These are phyloP conservation scores for Ammodytes marinus DNA, from an alignment of 2,113 vertebrate species.

Conservation along the genomic window DNA sequence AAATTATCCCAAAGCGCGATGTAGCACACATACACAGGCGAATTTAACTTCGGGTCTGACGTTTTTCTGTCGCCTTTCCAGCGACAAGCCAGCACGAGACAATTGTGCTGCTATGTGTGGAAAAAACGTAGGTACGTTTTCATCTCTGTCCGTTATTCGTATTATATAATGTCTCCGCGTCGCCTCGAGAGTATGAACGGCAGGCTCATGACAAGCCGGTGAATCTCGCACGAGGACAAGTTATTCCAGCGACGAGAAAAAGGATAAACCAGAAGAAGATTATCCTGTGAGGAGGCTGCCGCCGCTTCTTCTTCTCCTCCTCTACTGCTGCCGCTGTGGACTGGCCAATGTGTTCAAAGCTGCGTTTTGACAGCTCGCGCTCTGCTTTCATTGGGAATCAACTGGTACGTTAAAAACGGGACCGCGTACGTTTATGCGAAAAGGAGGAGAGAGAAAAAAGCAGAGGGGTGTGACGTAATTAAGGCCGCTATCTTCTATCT, in stretches of 20 bases:
- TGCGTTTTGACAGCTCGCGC: conserved; percentile 52
- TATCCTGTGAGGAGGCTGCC: conserved; percentile 14
- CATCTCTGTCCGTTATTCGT: conserved; percentile 67
- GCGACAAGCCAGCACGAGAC: conserved; percentile 39
- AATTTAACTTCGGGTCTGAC: not conserved
- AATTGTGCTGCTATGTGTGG: conserved; percentile 37
- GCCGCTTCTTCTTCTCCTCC: not conserved
- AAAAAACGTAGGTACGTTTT: conserved; percentile 10
- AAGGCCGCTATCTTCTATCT: conserved; percentile 60
- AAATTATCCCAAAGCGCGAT: conserved; percentile 9
- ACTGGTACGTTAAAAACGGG: conserved; percentile 35
- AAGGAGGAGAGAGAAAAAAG: not conserved
- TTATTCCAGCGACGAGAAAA: conserved; percentile 26
- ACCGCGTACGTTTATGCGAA: conserved; percentile 43
- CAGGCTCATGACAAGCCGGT: not conserved
- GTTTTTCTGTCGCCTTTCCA: conserved; percentile 3
- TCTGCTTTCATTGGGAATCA: conserved; percentile 30
- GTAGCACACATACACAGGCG: not conserved
- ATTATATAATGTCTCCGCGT: conserved; percentile 62
- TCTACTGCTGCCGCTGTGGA: not conserved
- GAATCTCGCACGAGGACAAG: not conserved
- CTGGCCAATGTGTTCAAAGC: conserved; percentile 26
- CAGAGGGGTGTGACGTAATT: conserved; percentile 67
- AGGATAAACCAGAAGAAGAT: not conserved
- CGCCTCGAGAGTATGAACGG: conserved; percentile 16